Evolutionary conservation across 2,113 vertebrate genomes (phyloP).

Genomic region (Pithys albifrons): DNA sequence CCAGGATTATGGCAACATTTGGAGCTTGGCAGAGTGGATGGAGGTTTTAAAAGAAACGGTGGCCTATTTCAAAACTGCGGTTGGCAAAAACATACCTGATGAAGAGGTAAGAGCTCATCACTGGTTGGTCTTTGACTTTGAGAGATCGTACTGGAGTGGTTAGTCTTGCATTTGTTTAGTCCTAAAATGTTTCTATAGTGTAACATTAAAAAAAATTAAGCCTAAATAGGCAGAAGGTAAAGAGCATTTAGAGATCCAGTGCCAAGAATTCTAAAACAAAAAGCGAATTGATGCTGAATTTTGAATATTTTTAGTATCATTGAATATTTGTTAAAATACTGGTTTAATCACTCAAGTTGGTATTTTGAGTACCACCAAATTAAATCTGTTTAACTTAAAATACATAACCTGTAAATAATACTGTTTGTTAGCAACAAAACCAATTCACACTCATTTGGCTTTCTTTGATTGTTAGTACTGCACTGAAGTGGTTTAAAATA

Average conservation of each 20-base stretch:
- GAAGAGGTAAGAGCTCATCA: conserved; percentile 78
- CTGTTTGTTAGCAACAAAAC: neutral
- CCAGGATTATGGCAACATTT: conserved; percentile 79
- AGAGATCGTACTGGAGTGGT: neutral
- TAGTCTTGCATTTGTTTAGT: neutral
- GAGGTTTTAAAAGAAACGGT: conserved; percentile 75
- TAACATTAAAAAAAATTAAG: neutral
- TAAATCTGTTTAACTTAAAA: neutral
- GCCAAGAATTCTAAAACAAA: neutral
- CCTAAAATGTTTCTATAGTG: neutral
- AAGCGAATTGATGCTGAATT: neutral
- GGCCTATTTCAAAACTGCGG: conserved; percentile 73
- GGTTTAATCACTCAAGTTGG: neutral
- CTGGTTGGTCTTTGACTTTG: neutral
- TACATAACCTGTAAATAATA: neutral
- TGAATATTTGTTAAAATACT: neutral
- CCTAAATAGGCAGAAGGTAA: neutral
- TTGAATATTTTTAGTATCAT: neutral
- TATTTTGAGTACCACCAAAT: neutral
- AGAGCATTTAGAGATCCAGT: neutral
- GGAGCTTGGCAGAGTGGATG: conserved; percentile 85
- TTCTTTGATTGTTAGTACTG: neutral
- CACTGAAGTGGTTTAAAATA: neutral
- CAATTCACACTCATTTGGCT: neutral
- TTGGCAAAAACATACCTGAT: conserved; percentile 79